A percentile compares a stretch with the other conserved stretches of the same genome.
phyloP scores from a whole-genome alignment of 2,888 invertebrate genomes.

The Ypsolopha sequella region DNA sequence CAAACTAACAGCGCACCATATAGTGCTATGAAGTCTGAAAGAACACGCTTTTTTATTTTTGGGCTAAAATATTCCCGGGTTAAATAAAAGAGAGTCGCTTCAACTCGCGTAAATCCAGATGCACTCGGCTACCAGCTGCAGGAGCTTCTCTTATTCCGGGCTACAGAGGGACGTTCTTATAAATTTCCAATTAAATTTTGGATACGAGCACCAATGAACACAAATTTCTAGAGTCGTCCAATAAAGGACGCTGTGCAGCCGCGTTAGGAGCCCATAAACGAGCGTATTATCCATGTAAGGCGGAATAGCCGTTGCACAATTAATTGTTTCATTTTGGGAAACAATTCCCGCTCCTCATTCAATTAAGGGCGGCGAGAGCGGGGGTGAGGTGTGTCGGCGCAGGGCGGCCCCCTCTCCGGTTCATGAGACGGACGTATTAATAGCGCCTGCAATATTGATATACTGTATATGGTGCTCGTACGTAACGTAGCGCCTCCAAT shows the following conservation, averaged over 20 bases:
- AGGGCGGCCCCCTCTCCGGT: conserved; percentile 36
- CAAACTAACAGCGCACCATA: conserved; percentile 30
- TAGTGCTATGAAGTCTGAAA: conserved; percentile 1
- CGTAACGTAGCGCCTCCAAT: conserved; percentile 62
- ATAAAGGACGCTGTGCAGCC: conserved; percentile 69
- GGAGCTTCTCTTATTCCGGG: conserved; percentile 37
- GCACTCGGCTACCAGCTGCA: conserved; percentile 52
- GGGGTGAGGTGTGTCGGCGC: conserved; percentile 28
- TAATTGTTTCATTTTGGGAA: conserved; percentile 72
- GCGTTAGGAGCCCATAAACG: conserved; percentile 70
- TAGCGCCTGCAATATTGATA: conserved; percentile 71
- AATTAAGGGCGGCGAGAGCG: conserved; percentile 69
- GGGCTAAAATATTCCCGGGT: conserved; percentile 23
- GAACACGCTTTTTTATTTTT: conserved; percentile 16
- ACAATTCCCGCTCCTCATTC: conserved; percentile 72
- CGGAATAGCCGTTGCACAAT: conserved; percentile 72
- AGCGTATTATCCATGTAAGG: conserved; percentile 72
- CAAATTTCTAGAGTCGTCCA: conserved; percentile 69
- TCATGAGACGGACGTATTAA: conserved; percentile 71
- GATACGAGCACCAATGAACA: conserved; percentile 67
- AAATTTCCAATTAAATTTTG: conserved; percentile 68
- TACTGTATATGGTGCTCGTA: conserved; percentile 48
- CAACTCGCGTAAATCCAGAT: conserved; percentile 22
- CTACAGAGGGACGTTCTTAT: conserved; percentile 60
- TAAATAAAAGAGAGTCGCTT: conserved; percentile 35